Evolutionary conservation across 2,797 vertebrate genomes (phyloP).

Genomic region (Anguilla obscura): DNA sequence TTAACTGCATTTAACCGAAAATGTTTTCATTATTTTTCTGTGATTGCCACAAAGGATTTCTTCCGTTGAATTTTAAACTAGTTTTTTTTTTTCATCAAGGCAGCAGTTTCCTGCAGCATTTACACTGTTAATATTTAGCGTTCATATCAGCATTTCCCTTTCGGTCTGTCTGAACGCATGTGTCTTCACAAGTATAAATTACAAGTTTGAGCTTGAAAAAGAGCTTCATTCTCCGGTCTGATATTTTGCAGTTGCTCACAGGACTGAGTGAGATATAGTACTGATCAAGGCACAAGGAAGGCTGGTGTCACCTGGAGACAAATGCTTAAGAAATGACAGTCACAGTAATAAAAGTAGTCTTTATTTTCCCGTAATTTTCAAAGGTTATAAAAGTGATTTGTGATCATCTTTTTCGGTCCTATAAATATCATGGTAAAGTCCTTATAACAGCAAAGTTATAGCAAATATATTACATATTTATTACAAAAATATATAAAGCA

Average conservation of each 20-base stretch:
- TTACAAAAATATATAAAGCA: conserved; percentile 32
- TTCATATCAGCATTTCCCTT: conserved; percentile 6
- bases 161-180: background rate
- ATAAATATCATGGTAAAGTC: conserved; percentile 34
- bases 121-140: background rate
- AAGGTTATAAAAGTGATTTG: conserved; percentile 37
- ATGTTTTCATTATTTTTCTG: background rate
- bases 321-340: background rate
- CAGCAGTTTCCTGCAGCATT: background rate
- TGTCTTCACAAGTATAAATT: conserved; percentile 5
- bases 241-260: background rate
- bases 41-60: too few species aligned
- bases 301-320: background rate
- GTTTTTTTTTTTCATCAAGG: background rate
- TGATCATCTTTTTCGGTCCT: conserved; percentile 14
- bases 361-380: conserved; percentile 50
- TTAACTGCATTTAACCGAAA: background rate
- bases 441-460: conserved; percentile 34
- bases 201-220: conserved; percentile 11
- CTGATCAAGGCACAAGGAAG: background rate
- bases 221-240: background rate
- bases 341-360: conserved; percentile 27
- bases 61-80: background rate
- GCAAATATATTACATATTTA: conserved; percentile 34
- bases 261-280: background rate